phyloP scores from a whole-genome alignment of 2,797 vertebrate genomes.

The Fistularia tabacaria region DNA sequence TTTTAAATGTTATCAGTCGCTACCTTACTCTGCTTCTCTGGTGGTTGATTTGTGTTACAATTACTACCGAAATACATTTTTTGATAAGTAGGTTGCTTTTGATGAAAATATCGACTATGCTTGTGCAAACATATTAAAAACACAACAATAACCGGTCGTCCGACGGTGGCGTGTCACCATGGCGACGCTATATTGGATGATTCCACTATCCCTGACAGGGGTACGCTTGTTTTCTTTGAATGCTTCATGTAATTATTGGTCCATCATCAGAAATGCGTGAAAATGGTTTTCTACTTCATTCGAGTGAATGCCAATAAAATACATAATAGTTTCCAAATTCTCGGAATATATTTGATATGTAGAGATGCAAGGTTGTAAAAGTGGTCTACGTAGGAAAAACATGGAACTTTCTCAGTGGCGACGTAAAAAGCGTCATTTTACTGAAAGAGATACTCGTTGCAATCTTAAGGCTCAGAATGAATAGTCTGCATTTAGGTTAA shows the following conservation, averaged over 20 bases:
- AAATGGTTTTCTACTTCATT: too few relatives aligned
- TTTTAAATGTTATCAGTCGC: too few relatives aligned
- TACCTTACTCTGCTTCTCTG: too few relatives aligned
- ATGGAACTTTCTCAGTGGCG: constrained; percentile 42
- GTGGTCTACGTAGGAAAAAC: not conserved
- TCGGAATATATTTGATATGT: too few relatives aligned
- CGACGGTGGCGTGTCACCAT: constrained; percentile 25
- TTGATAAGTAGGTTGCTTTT: too few relatives aligned
- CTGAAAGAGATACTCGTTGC: not conserved
- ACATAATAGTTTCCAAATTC: too few relatives aligned
- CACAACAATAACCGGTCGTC: not conserved
- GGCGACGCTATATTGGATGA: constrained; percentile 20
- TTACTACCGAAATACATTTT: too few relatives aligned
- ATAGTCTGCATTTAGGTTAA: constrained; percentile 61
- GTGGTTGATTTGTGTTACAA: too few relatives aligned
- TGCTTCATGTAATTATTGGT: too few relatives aligned
- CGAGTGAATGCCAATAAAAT: too few relatives aligned
- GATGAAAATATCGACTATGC: too few relatives aligned
- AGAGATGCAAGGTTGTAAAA: not conserved
- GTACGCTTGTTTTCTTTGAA: not conserved
- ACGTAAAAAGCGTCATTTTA: constrained; percentile 29
- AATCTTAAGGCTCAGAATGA: constrained; percentile 13
- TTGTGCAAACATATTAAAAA: not conserved
- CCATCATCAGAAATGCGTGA: too few relatives aligned
- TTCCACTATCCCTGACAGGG: constrained; percentile 34